These are phyloP conservation scores for Drosophila anomelani DNA, from an alignment of 2,888 invertebrate genomes.

Conservation along the genomic window DNA sequence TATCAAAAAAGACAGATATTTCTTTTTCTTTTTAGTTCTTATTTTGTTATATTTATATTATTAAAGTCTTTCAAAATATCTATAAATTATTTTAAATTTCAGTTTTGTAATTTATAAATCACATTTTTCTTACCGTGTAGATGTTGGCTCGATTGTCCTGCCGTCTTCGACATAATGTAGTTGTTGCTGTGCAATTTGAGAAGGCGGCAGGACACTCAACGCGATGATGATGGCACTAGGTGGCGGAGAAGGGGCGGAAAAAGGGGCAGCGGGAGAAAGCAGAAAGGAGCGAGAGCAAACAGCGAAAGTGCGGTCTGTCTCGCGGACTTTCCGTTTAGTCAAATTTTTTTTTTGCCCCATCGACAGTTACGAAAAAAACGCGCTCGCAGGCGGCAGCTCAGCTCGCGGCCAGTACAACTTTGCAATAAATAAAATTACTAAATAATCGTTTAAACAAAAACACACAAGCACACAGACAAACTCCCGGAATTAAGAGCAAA, in stretches of 20 bases:
- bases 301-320: constrained; percentile 43
- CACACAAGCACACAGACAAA: constrained; percentile 1
- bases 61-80: background rate
- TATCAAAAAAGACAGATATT: background rate
- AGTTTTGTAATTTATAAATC: background rate
- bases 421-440: constrained; percentile 33
- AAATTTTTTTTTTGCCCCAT: constrained; percentile 55
- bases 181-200: constrained; percentile 73
- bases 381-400: constrained; percentile 69
- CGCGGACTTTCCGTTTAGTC: constrained; percentile 57
- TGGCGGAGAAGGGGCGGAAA: constrained; percentile 17
- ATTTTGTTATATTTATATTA: no score
- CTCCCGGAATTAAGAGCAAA: constrained; percentile 29
- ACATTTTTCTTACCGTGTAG: constrained; percentile 12
- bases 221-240: constrained; percentile 55
- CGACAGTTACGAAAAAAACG: constrained; percentile 74
- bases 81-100: rapidly evolving
- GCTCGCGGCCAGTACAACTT: constrained; percentile 22
- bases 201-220: constrained; percentile 64
- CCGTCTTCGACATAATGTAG: constrained; percentile 38
- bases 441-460: constrained; percentile 13
- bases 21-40: rapidly evolving
- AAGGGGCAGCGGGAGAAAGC: background rate
- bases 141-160: constrained; percentile 39
- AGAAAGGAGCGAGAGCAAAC: constrained; percentile 42